These are phyloP conservation scores for Pandemis corylana DNA, from an alignment of 2,888 invertebrate species.

Conservation along the genomic window DNA sequence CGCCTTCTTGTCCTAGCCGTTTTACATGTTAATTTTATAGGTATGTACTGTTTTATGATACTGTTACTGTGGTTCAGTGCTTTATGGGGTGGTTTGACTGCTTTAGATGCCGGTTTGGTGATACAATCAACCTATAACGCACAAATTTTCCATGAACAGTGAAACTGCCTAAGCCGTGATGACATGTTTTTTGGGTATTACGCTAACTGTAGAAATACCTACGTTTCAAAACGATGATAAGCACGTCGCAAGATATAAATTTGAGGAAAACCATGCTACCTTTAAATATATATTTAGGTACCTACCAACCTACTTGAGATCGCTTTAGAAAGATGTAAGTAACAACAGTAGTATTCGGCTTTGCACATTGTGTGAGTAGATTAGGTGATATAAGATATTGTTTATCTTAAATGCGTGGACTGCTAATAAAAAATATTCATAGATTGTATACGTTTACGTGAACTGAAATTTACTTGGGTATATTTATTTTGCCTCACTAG, in stretches of 20 bases:
- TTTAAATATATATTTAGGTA: no score
- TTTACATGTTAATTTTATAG: slow-evolving; percentile 79
- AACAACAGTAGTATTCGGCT: neutral
- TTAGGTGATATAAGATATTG: slow-evolving; percentile 48
- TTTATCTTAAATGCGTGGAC: slow-evolving; percentile 62
- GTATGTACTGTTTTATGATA: slow-evolving; percentile 57
- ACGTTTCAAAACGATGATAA: no score
- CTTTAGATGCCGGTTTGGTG: slow-evolving; percentile 7
- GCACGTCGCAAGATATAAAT: no score
- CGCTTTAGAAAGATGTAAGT: no score
- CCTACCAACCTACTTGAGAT: no score
- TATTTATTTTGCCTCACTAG: no score
- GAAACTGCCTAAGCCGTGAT: neutral
- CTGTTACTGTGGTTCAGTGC: neutral
- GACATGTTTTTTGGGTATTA: neutral
- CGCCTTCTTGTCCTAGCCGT: slow-evolving; percentile 74
- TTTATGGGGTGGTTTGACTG: slow-evolving; percentile 11
- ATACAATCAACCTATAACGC: neutral
- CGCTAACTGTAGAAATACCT: neutral
- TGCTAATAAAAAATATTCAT: no score
- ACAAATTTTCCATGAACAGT: neutral
- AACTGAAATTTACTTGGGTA: no score
- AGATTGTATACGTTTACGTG: neutral
- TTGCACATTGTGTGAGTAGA: slow-evolving; percentile 27
- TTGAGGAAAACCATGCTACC: no score